Evolutionary conservation across 2,113 vertebrate genomes (phyloP), one percentile per base, ranked within the genome.

Genomic region (Dicaeum eximium): DNA sequence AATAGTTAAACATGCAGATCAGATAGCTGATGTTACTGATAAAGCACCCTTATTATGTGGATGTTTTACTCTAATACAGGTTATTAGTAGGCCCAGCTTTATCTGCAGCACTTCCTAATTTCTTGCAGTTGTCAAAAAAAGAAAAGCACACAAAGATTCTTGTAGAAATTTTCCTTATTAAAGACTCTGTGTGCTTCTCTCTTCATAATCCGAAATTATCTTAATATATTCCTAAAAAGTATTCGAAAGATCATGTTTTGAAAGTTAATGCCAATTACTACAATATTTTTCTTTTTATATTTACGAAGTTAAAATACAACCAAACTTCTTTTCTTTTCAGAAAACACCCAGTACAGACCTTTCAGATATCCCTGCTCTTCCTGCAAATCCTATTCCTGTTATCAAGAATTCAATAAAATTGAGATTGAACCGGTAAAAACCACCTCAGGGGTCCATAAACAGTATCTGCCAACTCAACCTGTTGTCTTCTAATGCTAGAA

Each of bases 381-480:
- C 97, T 84, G 97, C 97, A 96, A 98, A 98, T 96, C 98, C 98
- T 95, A 97, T 98, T 97, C 95, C 98, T 86, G 97, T 98, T 97
- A 97, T 98, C 96, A 99, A 98, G 98, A 98, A 98, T 97, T 98
- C 98, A 95, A 98, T 99, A 97, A 99, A 98, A 97, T 97, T 99
- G 95, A 97, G 98, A 93, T 97, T 98, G 94, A 98, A 98, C 95
- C 98, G 98, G 96, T 98, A 98, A 97, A 98, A 97, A 85, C 78
- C 93, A 97, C 94, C 94, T 94, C 95, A 96, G 95, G 96, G 97
- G 97, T 97, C 97, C 97, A 94, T 97, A 97, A 94, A 97, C 96
- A 94, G 40, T 97, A 94, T 96, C 96, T 97, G 96, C 95, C 97
- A 97, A 94, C 92, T 97, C 91, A 97, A 79, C 93, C 96, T 96